Conservation (phyloP, 1,140 invertebrate species). For the Samia ricini region DNA sequence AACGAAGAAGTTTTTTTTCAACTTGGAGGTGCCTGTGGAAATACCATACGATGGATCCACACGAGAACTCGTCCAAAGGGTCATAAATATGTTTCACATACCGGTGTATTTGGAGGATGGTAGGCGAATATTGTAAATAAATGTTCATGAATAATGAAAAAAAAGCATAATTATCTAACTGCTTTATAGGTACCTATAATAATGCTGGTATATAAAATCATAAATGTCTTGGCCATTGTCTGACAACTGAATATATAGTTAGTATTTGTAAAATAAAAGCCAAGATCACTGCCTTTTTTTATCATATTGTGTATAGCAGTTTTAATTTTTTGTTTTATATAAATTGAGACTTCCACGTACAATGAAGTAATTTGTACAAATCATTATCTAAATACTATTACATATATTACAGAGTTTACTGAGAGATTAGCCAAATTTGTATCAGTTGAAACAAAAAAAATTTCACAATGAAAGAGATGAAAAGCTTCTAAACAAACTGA, state of each 20-base stretch:
- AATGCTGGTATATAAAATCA: no score
- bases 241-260: no score
- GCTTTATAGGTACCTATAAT: no score
- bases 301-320: no score
- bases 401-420: constrained; percentile 62
- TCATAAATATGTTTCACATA: constrained; percentile 84
- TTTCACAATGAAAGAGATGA: constrained; percentile 79
- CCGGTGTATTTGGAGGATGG: constrained; percentile 83
- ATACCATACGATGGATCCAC: constrained; percentile 80
- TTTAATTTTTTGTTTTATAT: no score
- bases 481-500: constrained; percentile 70
- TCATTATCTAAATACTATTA: neutral
- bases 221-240: no score
- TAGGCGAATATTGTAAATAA: constrained; percentile 17
- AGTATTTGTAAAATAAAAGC: no score
- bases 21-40: constrained; percentile 80
- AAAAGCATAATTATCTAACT: neutral
- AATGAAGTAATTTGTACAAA: neutral
- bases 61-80: constrained; percentile 82
- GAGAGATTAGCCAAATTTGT: constrained; percentile 74
- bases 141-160: neutral
- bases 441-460: constrained; percentile 72
- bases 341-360: no score
- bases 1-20: constrained; percentile 77
- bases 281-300: no score